Percentiles rank a stretch among this genome's conserved stretches.
These are phyloP conservation scores for Lutjanus erythropterus DNA, from an alignment of 2,113 vertebrate species.

Conservation along the genomic window DNA sequence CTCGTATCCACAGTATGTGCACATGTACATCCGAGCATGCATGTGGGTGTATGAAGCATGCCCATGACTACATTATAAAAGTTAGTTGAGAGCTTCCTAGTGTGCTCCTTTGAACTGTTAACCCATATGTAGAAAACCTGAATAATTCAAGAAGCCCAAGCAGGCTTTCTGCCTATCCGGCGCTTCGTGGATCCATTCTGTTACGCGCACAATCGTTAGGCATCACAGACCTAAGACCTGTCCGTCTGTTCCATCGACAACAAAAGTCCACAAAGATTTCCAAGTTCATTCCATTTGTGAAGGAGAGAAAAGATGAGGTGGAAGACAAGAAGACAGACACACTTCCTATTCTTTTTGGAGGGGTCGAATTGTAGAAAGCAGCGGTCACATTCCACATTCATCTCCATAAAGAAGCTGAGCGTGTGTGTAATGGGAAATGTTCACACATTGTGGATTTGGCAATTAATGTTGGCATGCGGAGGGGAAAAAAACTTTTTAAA, in stretches of 20 bases:
- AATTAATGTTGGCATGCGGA: slow-evolving; percentile 35
- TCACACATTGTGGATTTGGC: slow-evolving; percentile 3
- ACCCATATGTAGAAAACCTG: slow-evolving; percentile 16
- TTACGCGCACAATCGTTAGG: slow-evolving; percentile 1
- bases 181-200: slow-evolving; percentile 4
- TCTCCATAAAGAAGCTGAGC: slow-evolving; percentile 22
- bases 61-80: background rate
- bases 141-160: slow-evolving; percentile 47
- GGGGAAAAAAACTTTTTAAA: slow-evolving; percentile 15
- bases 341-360: background rate
- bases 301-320: background rate
- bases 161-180: background rate
- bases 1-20: background rate
- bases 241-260: slow-evolving; percentile 15
- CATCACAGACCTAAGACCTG: slow-evolving; percentile 16
- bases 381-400: slow-evolving; percentile 20
- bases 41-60: slow-evolving; percentile 41
- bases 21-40: background rate
- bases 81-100: background rate
- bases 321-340: background rate
- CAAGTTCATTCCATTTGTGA: background rate
- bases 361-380: slow-evolving; percentile 13
- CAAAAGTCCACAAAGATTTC: slow-evolving; percentile 12
- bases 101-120: slow-evolving; percentile 36
- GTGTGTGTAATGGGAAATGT: slow-evolving; percentile 9